phyloP scores from a whole-genome alignment of 2,888 invertebrate species.

The Thymelicus acteon region DNA sequence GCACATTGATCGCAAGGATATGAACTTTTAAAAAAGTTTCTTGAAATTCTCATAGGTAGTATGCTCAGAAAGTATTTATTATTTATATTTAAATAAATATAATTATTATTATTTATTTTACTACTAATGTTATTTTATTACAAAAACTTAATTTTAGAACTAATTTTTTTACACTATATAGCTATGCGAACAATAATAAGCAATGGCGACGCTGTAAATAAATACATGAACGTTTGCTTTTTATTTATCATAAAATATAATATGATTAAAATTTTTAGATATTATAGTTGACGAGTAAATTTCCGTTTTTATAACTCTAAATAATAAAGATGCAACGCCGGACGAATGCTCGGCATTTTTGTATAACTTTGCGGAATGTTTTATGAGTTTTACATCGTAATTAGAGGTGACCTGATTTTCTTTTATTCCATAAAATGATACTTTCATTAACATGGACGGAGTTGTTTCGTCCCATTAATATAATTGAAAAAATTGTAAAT shows the following conservation, averaged over 20 bases:
- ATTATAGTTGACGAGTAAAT: neutral
- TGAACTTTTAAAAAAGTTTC: too few relatives aligned
- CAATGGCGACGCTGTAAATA: too few relatives aligned
- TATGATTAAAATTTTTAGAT: neutral
- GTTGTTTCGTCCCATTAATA: neutral
- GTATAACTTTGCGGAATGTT: conserved; percentile 2
- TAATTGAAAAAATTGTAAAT: neutral
- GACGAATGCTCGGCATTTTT: neutral
- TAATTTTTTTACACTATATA: too few relatives aligned
- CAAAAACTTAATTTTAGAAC: too few relatives aligned
- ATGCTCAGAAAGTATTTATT: too few relatives aligned
- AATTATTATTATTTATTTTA: too few relatives aligned
- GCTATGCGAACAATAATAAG: too few relatives aligned
- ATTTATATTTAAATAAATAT: too few relatives aligned
- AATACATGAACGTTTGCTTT: too few relatives aligned
- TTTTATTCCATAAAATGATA: neutral
- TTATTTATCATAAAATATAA: neutral
- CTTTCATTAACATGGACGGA: neutral
- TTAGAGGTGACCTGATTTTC: conserved; percentile 5
- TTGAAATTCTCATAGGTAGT: too few relatives aligned
- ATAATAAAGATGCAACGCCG: neutral
- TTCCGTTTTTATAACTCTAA: neutral
- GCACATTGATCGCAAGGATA: too few relatives aligned
- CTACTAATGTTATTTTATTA: too few relatives aligned
- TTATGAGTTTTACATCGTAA: conserved; percentile 2